Evolutionary conservation across 2,113 vertebrate genomes (phyloP), one percentile per base, ranked within the genome.

Genomic region (Phalacrocorax brasilianus): DNA sequence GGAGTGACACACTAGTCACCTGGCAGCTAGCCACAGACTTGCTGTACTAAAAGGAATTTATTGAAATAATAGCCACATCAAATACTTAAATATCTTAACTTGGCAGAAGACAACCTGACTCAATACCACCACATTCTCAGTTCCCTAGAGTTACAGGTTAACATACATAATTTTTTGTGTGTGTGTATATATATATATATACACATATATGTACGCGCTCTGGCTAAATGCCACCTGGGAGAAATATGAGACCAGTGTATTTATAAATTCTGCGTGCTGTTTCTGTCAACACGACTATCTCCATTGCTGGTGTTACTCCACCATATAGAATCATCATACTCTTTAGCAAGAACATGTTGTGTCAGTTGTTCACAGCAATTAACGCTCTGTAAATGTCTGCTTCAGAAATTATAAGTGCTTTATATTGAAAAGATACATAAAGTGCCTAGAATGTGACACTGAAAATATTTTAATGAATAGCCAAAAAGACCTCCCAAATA

Each of bases 11-110:
- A 42, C 59, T 40, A 88, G 61, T 81, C 56, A 89, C 55, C 68
- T 89, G 80, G 91, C 86, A 86, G n/a, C 12, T 24, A 15, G 89
- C 76, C 89, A 88, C 56, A 62, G 32, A 70, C 55, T 53, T 8
- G 0, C 68, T 94, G 42, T 42, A 80, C 52, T n/a, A 24, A 87
- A 87, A 81, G 52, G 50, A 82, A 95, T 74, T 92, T 63, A 92
- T 27, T 95, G 35, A 71, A 74, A 62, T 24, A 85, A 68, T n/a
- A 77, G 50, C 87, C 47, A 81, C 26, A 91, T 55, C 30, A 66
- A 74, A 85, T 38, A 88, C 49, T 85, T 32, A 21, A 66, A 52
- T 53, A 65, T 50, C 73, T 91, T 56, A 61, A 73, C 73, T 77
- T 66, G 50, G 65, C 59, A 93, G 65, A 61, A 89, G 73, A 77